Conservation (phyloP, 2,888 invertebrate species). For the Xestoiulus laeticollis region DNA sequence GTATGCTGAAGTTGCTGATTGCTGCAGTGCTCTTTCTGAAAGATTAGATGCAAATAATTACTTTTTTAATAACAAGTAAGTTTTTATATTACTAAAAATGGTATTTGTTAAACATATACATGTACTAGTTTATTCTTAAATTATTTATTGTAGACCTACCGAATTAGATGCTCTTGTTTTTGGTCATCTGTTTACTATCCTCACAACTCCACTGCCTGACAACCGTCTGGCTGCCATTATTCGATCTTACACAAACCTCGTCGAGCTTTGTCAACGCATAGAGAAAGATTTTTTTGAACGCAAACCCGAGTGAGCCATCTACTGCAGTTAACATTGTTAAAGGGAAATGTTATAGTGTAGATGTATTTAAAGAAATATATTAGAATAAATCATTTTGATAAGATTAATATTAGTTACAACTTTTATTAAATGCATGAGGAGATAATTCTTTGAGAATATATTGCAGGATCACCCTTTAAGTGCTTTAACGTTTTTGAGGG, state of each 20-base stretch:
- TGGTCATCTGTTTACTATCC: conserved; percentile 94
- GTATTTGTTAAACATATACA: conserved; percentile 42
- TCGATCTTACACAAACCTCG: conserved; percentile 77
- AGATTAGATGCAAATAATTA: conserved; percentile 81
- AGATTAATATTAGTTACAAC: no score
- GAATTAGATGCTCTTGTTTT: conserved; percentile 96
- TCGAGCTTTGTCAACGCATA: conserved; percentile 83
- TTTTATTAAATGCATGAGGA: no score
- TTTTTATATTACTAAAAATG: neutral
- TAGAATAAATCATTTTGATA: neutral
- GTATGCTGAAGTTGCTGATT: conserved; percentile 76
- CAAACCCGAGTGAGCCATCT: conserved; percentile 46
- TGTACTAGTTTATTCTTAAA: conserved; percentile 35
- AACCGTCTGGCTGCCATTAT: conserved; percentile 83
- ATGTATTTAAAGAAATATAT: neutral
- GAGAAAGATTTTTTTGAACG: conserved; percentile 70
- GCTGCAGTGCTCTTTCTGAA: conserved; percentile 86
- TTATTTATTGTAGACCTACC: conserved; percentile 76
- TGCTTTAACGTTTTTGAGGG: no score
- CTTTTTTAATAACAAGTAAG: conserved; percentile 70
- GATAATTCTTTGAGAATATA: no score
- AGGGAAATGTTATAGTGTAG: neutral
- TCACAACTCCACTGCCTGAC: conserved; percentile 88
- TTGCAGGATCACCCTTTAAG: no score
- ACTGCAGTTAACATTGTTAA: neutral